Base-by-base conservation (phyloP, 2,888 invertebrate species). In the Zeuzera pyrina region DNA sequence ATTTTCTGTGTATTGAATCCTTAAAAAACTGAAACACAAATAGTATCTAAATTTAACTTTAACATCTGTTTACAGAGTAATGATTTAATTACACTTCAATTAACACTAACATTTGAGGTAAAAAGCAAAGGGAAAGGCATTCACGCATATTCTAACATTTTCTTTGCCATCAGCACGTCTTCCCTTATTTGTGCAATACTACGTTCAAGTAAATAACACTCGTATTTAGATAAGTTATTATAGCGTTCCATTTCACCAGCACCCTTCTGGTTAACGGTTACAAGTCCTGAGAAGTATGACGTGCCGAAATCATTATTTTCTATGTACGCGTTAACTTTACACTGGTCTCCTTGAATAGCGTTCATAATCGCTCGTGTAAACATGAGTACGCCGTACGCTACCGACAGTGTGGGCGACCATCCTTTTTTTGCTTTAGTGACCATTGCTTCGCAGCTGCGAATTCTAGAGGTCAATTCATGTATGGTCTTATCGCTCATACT, bases 361-460 rank as follows among this genome's bases (percentile, higher is more conserved):
- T 84, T 70, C 1, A 90, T 57, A 23, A 89, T 47, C 2, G 84
- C 81, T 40, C 79, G 69, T 8, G 85, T 81, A 53, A 91, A 90
- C 29, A 85, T 52, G 3, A 86, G 77, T 8, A 85, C 87, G 31
- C 90, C 88, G 47, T 78, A 88, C 0, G 91, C 90, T 68, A 87
- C 85, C 0, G 89, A 88, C 27, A 91, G 83, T 72, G 86, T 42
- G 67, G 89, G 60, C 66, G 64, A 46, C 43, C 47, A 84, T 27
- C 89, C 89, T 35, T 83, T 86, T n/a, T n/a, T n/a, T 1, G 89
- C 89, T 43, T 85, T 84, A 1, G 86, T 84, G 14, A 90, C 85
- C 39, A 84, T 85, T 3, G 88, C 86, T 15, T 88, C 88, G 34
- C 87, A 88, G 45, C 87, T 85, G 51, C 88, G 88, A n/a, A 73